A percentile compares a stretch with the other conserved stretches of the same genome.
phyloP scores from a whole-genome alignment of 2,888 invertebrate species.

The Ectemnius cavifrons region DNA sequence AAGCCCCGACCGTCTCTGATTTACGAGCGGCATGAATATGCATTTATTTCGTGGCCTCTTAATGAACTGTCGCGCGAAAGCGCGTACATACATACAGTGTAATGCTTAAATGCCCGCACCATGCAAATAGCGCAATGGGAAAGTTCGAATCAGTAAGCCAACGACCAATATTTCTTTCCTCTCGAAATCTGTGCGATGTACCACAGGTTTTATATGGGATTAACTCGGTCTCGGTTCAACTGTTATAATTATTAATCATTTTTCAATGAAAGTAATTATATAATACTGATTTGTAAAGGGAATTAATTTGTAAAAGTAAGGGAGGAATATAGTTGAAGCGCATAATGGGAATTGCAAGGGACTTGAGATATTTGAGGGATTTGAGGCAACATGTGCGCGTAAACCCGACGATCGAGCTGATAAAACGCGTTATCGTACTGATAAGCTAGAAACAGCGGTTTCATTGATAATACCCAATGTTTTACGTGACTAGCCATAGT shows the following conservation, averaged over 20 bases:
- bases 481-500: background rate
- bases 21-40: slow-evolving; percentile 51
- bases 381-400: background rate
- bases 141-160: background rate
- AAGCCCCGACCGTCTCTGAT: slow-evolving; percentile 40
- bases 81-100: background rate
- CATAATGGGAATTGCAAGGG: background rate
- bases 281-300: too few relatives aligned
- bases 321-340: too few relatives aligned
- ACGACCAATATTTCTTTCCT: background rate
- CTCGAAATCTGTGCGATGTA: too few relatives aligned
- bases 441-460: slow-evolving; percentile 18
- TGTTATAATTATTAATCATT: too few relatives aligned
- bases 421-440: slow-evolving; percentile 39
- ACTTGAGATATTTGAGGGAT: background rate
- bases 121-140: slow-evolving; percentile 26
- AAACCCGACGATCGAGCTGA: slow-evolving; percentile 17
- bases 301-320: too few relatives aligned
- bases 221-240: too few relatives aligned
- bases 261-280: too few relatives aligned
- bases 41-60: slow-evolving; percentile 41
- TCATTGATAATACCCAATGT: slow-evolving; percentile 1
- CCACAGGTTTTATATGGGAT: too few relatives aligned
- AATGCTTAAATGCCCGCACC: slow-evolving; percentile 17
- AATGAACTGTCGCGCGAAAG: slow-evolving; percentile 29